phyloP scores from a whole-genome alignment of 2,888 invertebrate genomes.

The Fragum sueziense region DNA sequence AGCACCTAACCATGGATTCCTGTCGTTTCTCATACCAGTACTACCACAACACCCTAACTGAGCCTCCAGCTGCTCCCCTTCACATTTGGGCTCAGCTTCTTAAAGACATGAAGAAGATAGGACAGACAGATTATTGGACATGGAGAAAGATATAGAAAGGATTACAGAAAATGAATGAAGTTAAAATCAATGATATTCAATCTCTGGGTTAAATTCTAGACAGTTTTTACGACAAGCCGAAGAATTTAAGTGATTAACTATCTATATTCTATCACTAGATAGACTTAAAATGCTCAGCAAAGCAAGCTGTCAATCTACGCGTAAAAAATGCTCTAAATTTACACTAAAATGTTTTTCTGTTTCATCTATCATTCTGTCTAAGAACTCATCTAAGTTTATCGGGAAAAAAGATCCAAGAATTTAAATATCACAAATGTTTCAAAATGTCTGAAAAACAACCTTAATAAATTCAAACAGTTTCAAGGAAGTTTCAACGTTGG shows the following conservation, averaged over 20 bases:
- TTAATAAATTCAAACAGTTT: no score
- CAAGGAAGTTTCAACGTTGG: no score
- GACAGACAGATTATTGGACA: no score
- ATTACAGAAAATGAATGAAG: no score
- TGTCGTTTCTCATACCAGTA: no score
- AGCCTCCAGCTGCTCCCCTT: no score
- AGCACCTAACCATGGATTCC: no score
- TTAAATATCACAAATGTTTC: no score
- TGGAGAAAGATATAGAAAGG: no score
- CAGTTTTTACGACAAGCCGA: neutral
- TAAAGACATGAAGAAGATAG: no score
- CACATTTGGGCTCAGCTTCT: no score
- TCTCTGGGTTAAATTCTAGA: neutral
- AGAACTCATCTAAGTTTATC: neutral
- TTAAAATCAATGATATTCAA: neutral
- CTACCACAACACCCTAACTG: no score
- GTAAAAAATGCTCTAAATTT: neutral
- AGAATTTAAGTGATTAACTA: neutral
- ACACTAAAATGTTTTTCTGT: neutral
- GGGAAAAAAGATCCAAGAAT: neutral
- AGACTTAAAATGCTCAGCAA: neutral
- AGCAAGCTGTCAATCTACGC: neutral
- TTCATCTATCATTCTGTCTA: neutral
- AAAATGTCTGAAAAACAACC: neutral
- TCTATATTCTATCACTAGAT: neutral